Evolutionary conservation across 1,140 invertebrate genomes (phyloP), one percentile per base, ranked within the genome.

Genomic region (Hyles euphorbiae): DNA sequence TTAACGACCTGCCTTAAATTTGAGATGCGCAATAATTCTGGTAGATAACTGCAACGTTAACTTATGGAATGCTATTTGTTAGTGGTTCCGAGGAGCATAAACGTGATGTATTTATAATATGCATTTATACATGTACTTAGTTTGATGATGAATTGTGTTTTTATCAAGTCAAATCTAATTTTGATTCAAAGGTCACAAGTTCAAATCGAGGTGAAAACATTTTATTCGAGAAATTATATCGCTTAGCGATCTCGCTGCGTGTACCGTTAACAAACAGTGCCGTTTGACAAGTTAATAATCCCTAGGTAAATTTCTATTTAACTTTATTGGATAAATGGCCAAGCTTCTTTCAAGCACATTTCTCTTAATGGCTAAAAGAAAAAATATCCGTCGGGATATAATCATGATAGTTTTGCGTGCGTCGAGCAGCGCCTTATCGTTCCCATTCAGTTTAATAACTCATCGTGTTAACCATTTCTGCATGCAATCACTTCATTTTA

Each of bases 121-220:
- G 22, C 2, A 22, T 22, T 22, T 22, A 22, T 22, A 22, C 22
- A 22, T 22, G 22, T 22, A 22, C 22, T 22, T 22, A 22, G 0
- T 2, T 22, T 43, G 50, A 53, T 40, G 36, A 40, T 40, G 5
- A 40, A 40, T 5, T 40, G 5, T 40, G 5, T 8, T 40, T 40
- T 40, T 40, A 40, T 40, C 36, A 8, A 5, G 36, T 40, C 36
- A 40, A 40, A 40, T 40, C 36, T 40, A 40, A 40, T 40, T 40
- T 40, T 40, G 36, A 40, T 50, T 32, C 55, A 60, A 65, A 60
- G 57, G 58, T 60, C 49, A 53, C 5, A 48, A 65, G 58, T 65
- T 65, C 63, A 65, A 57, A 53, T 53, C 46, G 56, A 36, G 34
- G 8, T 40, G 34, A 34, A 46, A 47, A 45, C 5, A 47, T 40